Base-by-base conservation (phyloP, 2,888 invertebrate genomes). In the Lissocephala sabroskyi region DNA sequence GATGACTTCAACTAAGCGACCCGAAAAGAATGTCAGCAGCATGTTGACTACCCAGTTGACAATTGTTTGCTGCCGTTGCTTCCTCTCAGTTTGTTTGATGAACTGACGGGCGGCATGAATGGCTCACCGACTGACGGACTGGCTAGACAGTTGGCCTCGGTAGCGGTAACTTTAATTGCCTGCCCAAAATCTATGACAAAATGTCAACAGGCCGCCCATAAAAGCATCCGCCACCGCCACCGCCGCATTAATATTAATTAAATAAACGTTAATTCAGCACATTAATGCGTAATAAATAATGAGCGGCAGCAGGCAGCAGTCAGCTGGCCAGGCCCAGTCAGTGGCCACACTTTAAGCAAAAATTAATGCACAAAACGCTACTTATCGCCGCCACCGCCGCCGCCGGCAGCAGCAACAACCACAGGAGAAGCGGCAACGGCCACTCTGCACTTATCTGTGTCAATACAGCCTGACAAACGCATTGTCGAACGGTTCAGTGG, bases 251-350 rank as follows among this genome's bases (percentile, higher is more conserved):
- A 70, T 71, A 71, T 71, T 71, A 71, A 71, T 77, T 77, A 71
- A 77, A 77, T 70, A 76, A 73, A 77, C 77, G 71, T 77, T 74
- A 71, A 76, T 77, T 74, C 71, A 71, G 63, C 76, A 68, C 74
- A 74, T 71, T 77, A 74, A 77, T 71, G 77, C 62, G 75, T 70
- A 70, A 71, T 71, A 77, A 71, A 71, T 71, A 77, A 71, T 77
- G 75, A 63, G 58, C 6, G 5, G 19, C 43, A 33, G 9, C 35
- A 26, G 11, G 9, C 32, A 23, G 29, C 11, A n/a, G n/a, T n/a
- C 23, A 2, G 23, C 23, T 23, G 23, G 23, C 7, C n/a, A n/a
- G 13, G 11, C 13, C 30, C 30, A 32, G 13, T 32, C 11, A 11
- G 13, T 11, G 3, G 29, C 32, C 33, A 32, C 33, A 73, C 65